phyloP scores from a whole-genome alignment of 92 coral and sea anemone genomes.

The Desmophyllum pertusum region DNA sequence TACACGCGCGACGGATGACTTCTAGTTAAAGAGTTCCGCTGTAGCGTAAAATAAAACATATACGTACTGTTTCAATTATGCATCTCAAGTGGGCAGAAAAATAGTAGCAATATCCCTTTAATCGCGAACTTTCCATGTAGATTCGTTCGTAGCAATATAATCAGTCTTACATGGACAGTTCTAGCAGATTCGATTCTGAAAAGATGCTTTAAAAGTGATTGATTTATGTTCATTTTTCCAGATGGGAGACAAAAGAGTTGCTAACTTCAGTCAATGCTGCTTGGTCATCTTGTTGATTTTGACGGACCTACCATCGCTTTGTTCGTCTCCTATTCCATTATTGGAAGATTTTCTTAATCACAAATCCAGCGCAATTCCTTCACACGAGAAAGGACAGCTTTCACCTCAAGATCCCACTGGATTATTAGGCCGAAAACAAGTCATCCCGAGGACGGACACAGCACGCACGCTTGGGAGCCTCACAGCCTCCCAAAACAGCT shows the following conservation, averaged over 20 bases:
- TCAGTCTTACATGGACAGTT: neutral
- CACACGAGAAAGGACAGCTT: constrained; percentile 4
- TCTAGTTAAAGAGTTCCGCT: neutral
- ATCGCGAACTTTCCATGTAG: constrained; percentile 22
- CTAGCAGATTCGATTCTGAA: neutral
- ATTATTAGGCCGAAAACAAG: neutral
- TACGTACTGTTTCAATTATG: constrained; percentile 30
- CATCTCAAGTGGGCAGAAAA: constrained; percentile 27
- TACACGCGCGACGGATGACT: neutral
- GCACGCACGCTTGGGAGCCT: neutral
- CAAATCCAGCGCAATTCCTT: neutral
- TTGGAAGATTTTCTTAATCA: neutral
- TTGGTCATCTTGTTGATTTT: constrained; percentile 18
- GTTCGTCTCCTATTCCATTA: constrained; percentile 17
- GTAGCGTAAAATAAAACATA: too few relatives aligned
- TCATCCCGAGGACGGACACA: neutral
- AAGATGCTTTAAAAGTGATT: neutral
- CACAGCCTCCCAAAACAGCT: neutral
- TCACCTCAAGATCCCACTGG: neutral
- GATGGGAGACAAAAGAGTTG: constrained; percentile 1
- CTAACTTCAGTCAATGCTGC: neutral
- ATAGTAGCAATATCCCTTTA: neutral
- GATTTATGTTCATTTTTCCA: neutral
- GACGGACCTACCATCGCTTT: neutral
- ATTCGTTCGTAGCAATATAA: neutral